Base-by-base conservation (phyloP, 2,888 invertebrate genomes). In the Ellobium chinense region DNA sequence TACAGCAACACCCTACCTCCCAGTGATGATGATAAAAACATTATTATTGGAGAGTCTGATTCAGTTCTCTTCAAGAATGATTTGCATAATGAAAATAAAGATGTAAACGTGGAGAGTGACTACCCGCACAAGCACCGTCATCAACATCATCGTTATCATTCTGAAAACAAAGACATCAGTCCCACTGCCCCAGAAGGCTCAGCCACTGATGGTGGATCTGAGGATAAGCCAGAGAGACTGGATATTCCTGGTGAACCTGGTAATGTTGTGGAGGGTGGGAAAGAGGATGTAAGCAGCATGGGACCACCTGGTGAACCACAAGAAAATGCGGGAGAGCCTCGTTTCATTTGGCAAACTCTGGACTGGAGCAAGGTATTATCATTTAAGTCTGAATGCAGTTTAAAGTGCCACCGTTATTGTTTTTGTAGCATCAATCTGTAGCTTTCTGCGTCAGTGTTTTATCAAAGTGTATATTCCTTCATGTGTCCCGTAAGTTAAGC, bases 351-450 rank as follows among this genome's bases (percentile, higher is more conserved):
- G 78, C 63, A 73, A 68, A 76, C 37, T 46, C 54, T 18, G 70
- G 80, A 82, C 34, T 86, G 87, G 85, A 83, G 83, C 21, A 73
- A 84, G 80, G 87, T 87, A 37, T 18, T 46, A 46, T 7, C 7
- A 46, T 7, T 46, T 46, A 46, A 46, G 46, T 46, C 18, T 46
- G 46, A n/a, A n/a, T n/a, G n/a, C n/a, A n/a, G n/a, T n/a, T n/a
- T n/a, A n/a, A n/a, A n/a, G n/a, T n/a, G n/a, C n/a, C n/a, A n/a
- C n/a, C n/a, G n/a, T n/a, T n/a, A n/a, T n/a, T 62, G 1, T 9
- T 12, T n/a, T 2, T n/a, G 21, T 14, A 24, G 21, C 29, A 62
- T 27, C 2, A 12, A 18, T 60, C 3, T 60, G 24, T 62, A n/a
- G 21, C 21, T 29, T 24, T n/a, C 14, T 2, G 60, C 12, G 9